Base-by-base conservation (phyloP, 2,113 vertebrate genomes). In the Myxocyprinus asiaticus region DNA sequence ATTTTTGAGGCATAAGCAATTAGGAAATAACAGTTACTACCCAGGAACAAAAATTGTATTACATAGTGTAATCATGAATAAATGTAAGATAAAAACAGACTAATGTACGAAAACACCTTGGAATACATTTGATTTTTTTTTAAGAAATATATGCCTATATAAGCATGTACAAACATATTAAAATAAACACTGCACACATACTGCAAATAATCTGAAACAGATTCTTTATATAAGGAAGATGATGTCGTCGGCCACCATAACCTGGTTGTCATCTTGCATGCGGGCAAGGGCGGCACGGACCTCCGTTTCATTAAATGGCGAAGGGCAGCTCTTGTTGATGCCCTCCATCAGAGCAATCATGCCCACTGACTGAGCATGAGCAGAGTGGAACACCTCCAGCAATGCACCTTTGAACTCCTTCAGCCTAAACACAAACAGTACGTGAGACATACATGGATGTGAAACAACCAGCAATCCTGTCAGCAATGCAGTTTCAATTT, bases 251-350 rank as follows among this genome's bases (percentile, higher is more conserved):
- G 97, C 96, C 88, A 98, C 89, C 98, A 99, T 99, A 86, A 99
- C 93, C 88, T 98, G 97, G 94, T 99, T 99, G 85, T 96, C 95
- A 0, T 98, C 95, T 85, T 99, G 97, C 98, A 99, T 99, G 76
- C 89, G 93, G 8, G 85, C 88, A 85, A 99, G 79, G 0, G 96
- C 95, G 2, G 86, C 14, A 5, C 93, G 93, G 33, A 98, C 94
- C 89, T 99, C 97, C 0, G 77, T 77, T 0, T 85, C 44, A 0
- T 91, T 92, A 87, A 99, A 99, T 6, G 90, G 89, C 0, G 88
- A 77, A 0, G 92, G 78, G 0, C 88, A 90, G 51, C 87, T 91
- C 0, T 73, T 91, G 91, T 96, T 98, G 88, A 99, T 84, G 83
- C 90, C 91, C 1, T 93, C 93, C 86, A 93, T 94, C 84, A 97